Conservation (phyloP, 2,888 invertebrate genomes). For the Pterostichus niger region DNA sequence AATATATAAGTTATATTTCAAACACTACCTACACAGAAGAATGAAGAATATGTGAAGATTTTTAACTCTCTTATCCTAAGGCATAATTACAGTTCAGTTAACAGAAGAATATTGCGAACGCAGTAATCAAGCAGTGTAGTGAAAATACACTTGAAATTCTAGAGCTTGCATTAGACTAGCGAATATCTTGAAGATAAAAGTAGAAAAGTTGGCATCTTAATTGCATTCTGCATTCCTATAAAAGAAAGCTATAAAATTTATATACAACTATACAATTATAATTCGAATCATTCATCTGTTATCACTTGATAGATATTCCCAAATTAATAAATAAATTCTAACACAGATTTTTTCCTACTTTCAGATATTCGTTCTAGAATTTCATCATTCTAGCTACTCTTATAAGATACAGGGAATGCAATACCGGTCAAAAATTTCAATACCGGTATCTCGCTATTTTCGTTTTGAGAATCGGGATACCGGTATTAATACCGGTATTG, state of each 20-base stretch:
- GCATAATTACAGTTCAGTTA: slow-evolving; percentile 21
- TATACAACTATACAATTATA: slow-evolving; percentile 18
- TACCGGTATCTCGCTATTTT: too few species aligned
- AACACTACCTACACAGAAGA: slow-evolving; percentile 5
- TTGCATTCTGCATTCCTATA: slow-evolving; percentile 14
- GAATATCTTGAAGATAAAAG: slow-evolving; percentile 35
- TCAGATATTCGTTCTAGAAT: background rate
- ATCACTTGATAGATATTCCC: background rate
- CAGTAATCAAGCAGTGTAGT: slow-evolving; percentile 31
- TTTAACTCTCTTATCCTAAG: slow-evolving; percentile 38
- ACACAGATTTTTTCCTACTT: background rate
- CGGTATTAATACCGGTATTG: too few species aligned
- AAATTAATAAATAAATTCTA: slow-evolving; percentile 11
- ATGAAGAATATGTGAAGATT: slow-evolving; percentile 18
- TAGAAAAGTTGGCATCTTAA: slow-evolving; percentile 35
- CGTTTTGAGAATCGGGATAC: too few species aligned
- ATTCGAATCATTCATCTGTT: background rate
- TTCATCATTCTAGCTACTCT: too few species aligned
- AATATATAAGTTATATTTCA: background rate
- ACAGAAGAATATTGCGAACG: slow-evolving; percentile 27
- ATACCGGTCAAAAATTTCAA: too few species aligned
- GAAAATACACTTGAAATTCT: slow-evolving; percentile 29
- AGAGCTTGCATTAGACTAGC: slow-evolving; percentile 9
- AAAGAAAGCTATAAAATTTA: slow-evolving; percentile 30
- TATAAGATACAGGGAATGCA: too few species aligned